These are phyloP conservation scores for Pelecanus crispus DNA, from an alignment of 2,113 vertebrate genomes.

Conservation along the genomic window DNA sequence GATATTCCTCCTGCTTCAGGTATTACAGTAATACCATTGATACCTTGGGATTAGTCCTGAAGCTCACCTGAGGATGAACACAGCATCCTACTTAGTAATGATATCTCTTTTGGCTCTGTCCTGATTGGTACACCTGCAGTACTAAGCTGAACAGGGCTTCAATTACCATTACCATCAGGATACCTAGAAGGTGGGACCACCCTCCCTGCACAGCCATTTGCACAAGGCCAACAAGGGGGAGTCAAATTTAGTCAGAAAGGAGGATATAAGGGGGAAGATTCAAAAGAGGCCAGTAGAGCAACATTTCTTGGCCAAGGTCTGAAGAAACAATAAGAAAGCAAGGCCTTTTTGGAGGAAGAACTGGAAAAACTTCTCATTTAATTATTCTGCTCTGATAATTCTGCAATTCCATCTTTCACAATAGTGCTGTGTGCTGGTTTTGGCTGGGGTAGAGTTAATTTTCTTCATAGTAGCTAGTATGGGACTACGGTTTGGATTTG, in stretches of 20 bases:
- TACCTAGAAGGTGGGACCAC: neutral
- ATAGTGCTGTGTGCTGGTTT: neutral
- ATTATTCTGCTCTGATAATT: neutral
- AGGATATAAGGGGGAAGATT: neutral
- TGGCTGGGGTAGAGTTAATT: neutral
- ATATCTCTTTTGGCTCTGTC: neutral
- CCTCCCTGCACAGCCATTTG: neutral
- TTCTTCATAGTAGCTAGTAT: neutral
- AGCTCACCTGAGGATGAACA: neutral
- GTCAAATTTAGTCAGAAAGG: neutral
- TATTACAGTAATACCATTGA: neutral
- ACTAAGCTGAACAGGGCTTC: neutral
- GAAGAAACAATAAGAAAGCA: neutral
- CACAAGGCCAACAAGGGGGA: neutral
- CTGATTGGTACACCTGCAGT: neutral
- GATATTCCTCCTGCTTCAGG: neutral
- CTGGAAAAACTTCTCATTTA: neutral
- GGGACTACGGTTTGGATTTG: neutral
- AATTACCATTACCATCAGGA: neutral
- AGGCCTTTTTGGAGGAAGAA: neutral
- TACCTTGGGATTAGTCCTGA: neutral
- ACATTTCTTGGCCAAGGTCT: neutral
- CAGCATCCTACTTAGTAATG: neutral
- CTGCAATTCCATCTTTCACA: neutral
- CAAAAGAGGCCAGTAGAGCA: neutral